Base-by-base conservation (phyloP, 2,888 invertebrate genomes). In the Stomorhina lunata region DNA sequence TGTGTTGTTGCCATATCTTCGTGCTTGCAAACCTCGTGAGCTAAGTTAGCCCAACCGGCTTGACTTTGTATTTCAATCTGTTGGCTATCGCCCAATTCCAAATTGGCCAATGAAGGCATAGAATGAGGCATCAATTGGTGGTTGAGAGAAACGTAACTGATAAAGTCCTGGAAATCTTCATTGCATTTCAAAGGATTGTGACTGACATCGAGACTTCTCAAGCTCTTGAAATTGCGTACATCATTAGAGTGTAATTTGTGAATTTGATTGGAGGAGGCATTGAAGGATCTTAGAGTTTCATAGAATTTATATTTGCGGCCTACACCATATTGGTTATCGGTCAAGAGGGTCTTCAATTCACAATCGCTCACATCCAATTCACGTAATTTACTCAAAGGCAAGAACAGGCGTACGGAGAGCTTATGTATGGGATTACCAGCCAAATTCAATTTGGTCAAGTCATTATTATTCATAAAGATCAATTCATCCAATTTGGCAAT, bases 311-410 rank as follows among this genome's bases (percentile, higher is more conserved):
- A 89, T 71, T 86, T 85, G 7, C 86, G 84, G 2, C 85, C 87
- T 63, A 86, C 88, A 34, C 91, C 92, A 40, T 90, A 87, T 7
- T 92, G 90, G 85, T 91, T 92, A 79, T 93, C 92, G 84, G 93
- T 93, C 94, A 96, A 94, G 27, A 96, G 90, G 65, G 93, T 92
- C n/a, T 92, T 93, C 82, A 96, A 89, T 77, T 93, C 93, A 84
- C 95, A 94, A 87, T 94, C 93, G 88, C 95, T 95, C 69, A 95
- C 93, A 87, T 96, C 95, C 69, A 96, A 90, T 87, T 93, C 93
- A 29, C 92, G 86, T 25, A 96, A 92, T 84, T 93, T 92, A 4
- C 93, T 93, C 37, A 94, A 93, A 72, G 93, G 92, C 77, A 93
- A 87, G 90, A 96, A 96, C 2, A 95, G 92, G 76, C 94, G 93